These are phyloP conservation scores for Dicrostonyx torquatus DNA, from an alignment of 2,797 vertebrate genomes.

Conservation along the genomic window DNA sequence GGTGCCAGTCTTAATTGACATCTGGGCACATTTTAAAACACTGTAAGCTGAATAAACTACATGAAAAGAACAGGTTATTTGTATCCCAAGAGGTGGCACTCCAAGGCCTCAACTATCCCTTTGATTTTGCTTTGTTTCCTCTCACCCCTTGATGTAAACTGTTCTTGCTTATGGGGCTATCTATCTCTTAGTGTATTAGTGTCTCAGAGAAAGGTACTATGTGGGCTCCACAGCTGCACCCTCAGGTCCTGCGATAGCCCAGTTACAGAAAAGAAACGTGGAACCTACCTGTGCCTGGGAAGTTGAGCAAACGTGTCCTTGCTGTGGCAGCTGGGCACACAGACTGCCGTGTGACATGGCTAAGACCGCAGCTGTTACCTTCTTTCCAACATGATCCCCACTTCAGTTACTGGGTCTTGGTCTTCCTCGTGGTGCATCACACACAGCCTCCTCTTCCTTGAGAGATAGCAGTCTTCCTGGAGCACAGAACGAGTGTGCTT, in stretches of 20 bases:
- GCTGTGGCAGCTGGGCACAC: background rate
- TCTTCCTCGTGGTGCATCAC: conserved; percentile 42
- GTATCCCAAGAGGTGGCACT: background rate
- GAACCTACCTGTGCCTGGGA: background rate
- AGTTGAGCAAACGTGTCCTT: background rate
- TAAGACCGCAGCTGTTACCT: background rate
- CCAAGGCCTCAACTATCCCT: background rate
- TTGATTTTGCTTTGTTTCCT: background rate
- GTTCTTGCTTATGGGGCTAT: background rate
- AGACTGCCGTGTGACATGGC: background rate
- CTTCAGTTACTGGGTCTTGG: conserved; percentile 44
- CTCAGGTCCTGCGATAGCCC: background rate
- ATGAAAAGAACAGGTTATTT: background rate
- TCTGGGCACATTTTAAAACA: background rate
- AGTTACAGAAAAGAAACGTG: background rate
- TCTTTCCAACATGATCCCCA: background rate
- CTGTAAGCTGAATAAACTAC: background rate
- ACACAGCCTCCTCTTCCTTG: conserved; percentile 30
- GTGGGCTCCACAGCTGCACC: background rate
- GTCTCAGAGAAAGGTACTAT: background rate
- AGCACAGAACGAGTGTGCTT: conserved; percentile 33
- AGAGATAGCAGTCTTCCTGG: background rate
- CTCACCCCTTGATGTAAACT: background rate
- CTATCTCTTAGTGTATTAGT: background rate
- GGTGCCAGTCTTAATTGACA: background rate